Base-by-base conservation (phyloP, 2,888 invertebrate genomes). In the Julus scandinavius region DNA sequence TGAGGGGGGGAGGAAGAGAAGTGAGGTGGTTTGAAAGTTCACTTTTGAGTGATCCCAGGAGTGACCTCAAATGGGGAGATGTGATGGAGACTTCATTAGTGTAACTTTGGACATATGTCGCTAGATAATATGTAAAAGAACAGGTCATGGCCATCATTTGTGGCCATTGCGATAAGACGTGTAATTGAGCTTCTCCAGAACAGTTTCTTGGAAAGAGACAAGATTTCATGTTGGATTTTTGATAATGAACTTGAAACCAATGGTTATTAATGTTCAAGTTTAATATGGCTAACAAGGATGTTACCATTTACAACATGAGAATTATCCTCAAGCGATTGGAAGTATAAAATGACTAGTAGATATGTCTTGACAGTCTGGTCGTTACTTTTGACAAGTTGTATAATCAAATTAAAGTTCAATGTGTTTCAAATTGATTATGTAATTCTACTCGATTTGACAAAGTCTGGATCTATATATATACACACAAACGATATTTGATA, bases 221-320 rank as follows among this genome's bases (percentile, higher is more conserved):
- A 6, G 80, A 80, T 72, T 72, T 29, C 72, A 29, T 72, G 72
- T 7, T 5, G 72, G 29, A 63, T 20, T 80, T 45, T 80, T 80
- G 80, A 80, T 80, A 80, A 80, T 80, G 80, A 80, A 80, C 80
- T 80, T 80, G 80, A 80, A 80, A 38, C 38, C 80, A 80, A 80
- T 38, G 80, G 80, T 80, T 38, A 9, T 15, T 80, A 80, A 80
- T 80, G 38, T 80, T 80, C 80, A 80, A 80, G 80, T 80, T 80
- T 80, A 80, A 80, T 80, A 38, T 38, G 80, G 80, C 38, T 80
- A 80, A 80, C 80, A 80, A 38, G 80, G 80, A 80, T 80, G 80
- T 38, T 80, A 80, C 80, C 80, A 80, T 80, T 80, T 80, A 38
- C 13, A 13, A 80, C 80, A 29, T 2, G 29, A 80, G 38, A 80